A percentile compares a stretch with the other conserved stretches of the same genome.
phyloP scores from a whole-genome alignment of 2,113 vertebrate genomes.

The Polyodon spathula region DNA sequence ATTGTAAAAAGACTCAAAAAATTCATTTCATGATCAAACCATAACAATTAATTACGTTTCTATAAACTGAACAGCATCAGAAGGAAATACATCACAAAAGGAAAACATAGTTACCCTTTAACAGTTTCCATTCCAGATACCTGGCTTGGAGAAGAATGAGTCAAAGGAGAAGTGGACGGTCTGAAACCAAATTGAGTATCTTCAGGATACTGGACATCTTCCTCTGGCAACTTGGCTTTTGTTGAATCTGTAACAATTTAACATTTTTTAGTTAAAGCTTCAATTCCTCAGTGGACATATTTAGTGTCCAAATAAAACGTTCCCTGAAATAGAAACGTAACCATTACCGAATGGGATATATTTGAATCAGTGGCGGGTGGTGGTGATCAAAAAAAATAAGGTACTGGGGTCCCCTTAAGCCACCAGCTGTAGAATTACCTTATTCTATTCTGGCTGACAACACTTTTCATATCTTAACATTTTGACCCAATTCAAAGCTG shows the following conservation, averaged over 20 bases:
- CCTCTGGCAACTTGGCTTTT: constrained; percentile 31
- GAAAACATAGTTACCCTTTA: constrained; percentile 35
- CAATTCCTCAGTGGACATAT: neutral
- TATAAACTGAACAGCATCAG: no score
- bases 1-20: neutral
- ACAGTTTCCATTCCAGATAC: constrained; percentile 49
- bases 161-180: constrained; percentile 82
- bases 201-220: constrained; percentile 34
- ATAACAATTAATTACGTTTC: neutral
- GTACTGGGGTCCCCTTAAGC: no score
- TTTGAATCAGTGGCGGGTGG: neutral
- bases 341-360: neutral
- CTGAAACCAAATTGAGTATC: constrained; percentile 70
- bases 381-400: no score
- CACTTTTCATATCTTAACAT: no score
- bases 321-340: neutral
- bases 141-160: constrained; percentile 89
- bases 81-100: neutral
- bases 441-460: no score
- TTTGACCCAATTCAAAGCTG: no score
- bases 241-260: constrained; percentile 18
- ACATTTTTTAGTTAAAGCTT: neutral
- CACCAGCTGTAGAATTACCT: no score
- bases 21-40: neutral
- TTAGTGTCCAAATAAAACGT: neutral